Conservation (phyloP, 23 tunicate genomes). For the Trididemnum clinides region DNA sequence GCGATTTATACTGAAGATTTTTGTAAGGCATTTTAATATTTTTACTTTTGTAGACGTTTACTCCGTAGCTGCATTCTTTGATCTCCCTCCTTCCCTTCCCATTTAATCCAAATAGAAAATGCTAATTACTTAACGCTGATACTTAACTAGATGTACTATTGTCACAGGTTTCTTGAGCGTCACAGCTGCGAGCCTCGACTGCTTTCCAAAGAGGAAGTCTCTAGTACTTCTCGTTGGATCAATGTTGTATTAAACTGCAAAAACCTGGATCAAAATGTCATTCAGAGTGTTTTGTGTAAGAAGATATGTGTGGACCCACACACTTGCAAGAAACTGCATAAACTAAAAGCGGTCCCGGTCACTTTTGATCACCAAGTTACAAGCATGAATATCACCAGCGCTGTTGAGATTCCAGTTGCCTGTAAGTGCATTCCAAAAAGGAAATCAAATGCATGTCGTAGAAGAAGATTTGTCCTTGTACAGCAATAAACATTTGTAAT, state of each 20-base stretch:
- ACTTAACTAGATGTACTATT: too few species aligned
- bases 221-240: neutral
- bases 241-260: neutral
- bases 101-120: too few species aligned
- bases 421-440: conserved; percentile 15
- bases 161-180: neutral
- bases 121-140: too few species aligned
- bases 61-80: too few species aligned
- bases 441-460: neutral
- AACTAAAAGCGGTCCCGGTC: conserved; percentile 1
- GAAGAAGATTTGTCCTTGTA: too few species aligned
- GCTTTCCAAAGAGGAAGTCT: neutral
- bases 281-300: neutral
- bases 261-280: neutral
- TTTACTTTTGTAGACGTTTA: too few species aligned
- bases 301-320: conserved; percentile 1
- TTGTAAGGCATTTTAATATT: too few species aligned
- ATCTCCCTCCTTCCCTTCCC: too few species aligned
- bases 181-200: neutral
- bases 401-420: neutral
- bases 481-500: too few species aligned
- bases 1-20: too few species aligned
- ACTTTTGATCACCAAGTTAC: neutral
- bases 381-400: neutral
- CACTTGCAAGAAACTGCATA: neutral